Base-by-base conservation (phyloP, 2,113 vertebrate genomes). In the Lycaon pictus region DNA sequence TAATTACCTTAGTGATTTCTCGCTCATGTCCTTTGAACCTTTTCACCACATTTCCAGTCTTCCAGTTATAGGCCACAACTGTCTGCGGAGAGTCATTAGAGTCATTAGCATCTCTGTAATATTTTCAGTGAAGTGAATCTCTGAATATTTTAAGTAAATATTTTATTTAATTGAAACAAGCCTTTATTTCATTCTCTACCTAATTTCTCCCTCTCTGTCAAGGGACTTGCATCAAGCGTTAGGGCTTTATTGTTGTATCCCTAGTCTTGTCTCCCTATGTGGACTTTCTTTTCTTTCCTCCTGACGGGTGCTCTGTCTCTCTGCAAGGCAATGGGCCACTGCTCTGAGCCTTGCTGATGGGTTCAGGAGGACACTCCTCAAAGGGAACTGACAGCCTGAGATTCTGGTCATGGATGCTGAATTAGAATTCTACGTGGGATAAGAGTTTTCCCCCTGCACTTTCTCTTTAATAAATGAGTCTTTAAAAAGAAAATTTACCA, bases 1-100 rank as follows among this genome's bases (percentile, higher is more conserved):
- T 19, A 55, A 1, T 94, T 99, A 99, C 99, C 99, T 99, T 99
- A 96, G 99, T 99, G 97, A 99, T 99, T 98, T 99, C 99, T 43
- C 98, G 99, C 93, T 99, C 98, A 92, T 99, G 99, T 84, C 99
- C 99, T 55, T 98, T 27, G 97, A 99, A 99, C 32, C 98, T 98
- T 98, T 96, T 99, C 97, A 99, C 99, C 97, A 98, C 97, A 2
- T 98, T 98, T 94, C 99, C 99, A 3, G 99, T 99, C 93, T 98
- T 99, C 99, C 99, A 99, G 96, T 99, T 99, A 87, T 99, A 99
- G 71, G 99, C 99, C n/a, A 99, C 99, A 82, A 99, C 99, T 0
- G 97, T 98, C 99, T 99, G 98, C 23, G 32, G 95, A 81, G 87
- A 94, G 63, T 69, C 51, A 86, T 76, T 20, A 37, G n/a, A 79